Evolutionary conservation across 2,888 invertebrate genomes (phyloP), one percentile per base, ranked within the genome.

Genomic region (Cephus sareptanus): DNA sequence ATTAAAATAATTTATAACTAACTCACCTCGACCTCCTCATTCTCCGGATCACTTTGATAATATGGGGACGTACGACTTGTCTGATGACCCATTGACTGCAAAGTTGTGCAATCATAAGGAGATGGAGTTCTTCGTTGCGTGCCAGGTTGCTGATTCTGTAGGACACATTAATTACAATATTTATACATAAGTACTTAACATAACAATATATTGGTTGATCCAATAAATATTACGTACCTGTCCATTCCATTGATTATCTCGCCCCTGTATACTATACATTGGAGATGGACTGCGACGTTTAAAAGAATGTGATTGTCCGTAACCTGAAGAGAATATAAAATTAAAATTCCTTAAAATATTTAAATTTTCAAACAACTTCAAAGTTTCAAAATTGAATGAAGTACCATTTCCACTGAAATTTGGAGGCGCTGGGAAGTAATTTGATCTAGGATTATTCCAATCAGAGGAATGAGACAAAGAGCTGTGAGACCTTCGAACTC

Each of bases 221-320:
- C 9, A 56, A 56, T 56, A 31, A 34, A 34, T 23, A 34, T 68
- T 23, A 37, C n/a, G 31, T 82, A 87, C 88, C 80, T 90, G 90
- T 69, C 88, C 87, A 81, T 89, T 90, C 88, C 91, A 89, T 37
- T 89, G 86, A 79, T 75, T 80, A 33, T 91, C 88, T 69, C 86
- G 85, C 68, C 75, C 75, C 79, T 87, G 87, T 23, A 85, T 75
- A 30, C 83, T 82, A 68, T 85, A 90, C 85, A 91, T 82, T 33
- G 91, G 90, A 56, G 90, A 89, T 37, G 90, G 89, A 83, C 90
- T 91, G 69, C 89, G 87, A 35, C 89, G 88, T 81, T 89, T 90
- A 37, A 86, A 89, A 73, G 85, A 81, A 79, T 82, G 86, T 9
- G 85, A 37, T 75, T 86, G 88, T 70, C 83, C 83, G 76, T 84